Conservation (phyloP, 2,113 vertebrate genomes). For the Podocnemis expansa region DNA sequence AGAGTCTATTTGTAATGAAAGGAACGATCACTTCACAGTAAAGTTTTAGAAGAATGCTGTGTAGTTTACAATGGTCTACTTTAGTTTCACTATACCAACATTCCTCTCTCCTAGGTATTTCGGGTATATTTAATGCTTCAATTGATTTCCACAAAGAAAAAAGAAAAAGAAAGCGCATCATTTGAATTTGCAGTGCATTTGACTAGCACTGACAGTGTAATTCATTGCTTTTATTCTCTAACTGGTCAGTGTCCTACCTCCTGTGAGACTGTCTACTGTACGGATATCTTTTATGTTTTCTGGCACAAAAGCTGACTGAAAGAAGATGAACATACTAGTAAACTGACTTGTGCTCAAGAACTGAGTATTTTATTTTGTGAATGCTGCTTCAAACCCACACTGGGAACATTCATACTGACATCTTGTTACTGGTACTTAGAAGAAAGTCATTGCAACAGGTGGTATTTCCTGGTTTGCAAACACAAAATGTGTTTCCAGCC, state of each 20-base stretch:
- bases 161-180: background rate
- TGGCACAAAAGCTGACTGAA: fast-evolving
- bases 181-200: background rate
- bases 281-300: background rate
- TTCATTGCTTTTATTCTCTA: background rate
- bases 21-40: background rate
- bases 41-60: fast-evolving
- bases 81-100: background rate
- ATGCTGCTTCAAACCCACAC: fast-evolving
- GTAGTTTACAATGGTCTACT: fast-evolving
- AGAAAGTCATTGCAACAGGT: conserved; percentile 21
- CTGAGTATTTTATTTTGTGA: background rate
- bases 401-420: fast-evolving
- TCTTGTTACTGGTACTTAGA: background rate
- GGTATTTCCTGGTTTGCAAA: background rate
- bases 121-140: background rate
- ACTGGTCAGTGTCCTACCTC: conserved; percentile 5
- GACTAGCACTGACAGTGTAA: background rate
- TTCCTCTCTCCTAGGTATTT: background rate
- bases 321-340: background rate
- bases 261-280: background rate
- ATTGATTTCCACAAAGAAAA: background rate
- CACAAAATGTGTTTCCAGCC: fast-evolving
- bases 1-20: background rate
- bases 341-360: background rate